Evolutionary conservation across 2,888 invertebrate species (phyloP).

Genomic region (Lasioglossum oenotherae): DNA sequence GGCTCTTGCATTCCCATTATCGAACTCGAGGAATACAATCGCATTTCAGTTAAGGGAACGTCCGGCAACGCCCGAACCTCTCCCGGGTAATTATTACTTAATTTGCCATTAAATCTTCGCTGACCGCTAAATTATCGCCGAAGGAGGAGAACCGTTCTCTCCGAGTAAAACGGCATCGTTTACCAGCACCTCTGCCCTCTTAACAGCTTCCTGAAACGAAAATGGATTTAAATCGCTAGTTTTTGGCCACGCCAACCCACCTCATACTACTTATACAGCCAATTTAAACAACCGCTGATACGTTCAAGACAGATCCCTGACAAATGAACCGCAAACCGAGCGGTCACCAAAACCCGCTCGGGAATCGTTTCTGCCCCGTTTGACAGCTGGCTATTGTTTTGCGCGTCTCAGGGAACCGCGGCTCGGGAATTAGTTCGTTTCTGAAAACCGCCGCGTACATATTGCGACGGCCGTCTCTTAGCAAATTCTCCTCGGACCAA

Average conservation of each 20-base stretch:
- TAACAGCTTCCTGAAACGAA: neutral
- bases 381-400: constrained; percentile 79
- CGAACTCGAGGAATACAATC: constrained; percentile 83
- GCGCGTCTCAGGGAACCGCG: constrained; percentile 78
- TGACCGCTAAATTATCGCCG: constrained; percentile 77
- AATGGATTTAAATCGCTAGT: constrained; percentile 37
- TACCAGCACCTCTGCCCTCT: constrained; percentile 1
- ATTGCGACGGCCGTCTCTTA: constrained; percentile 41
- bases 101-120: constrained; percentile 82
- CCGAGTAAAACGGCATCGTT: constrained; percentile 51
- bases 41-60: constrained; percentile 82
- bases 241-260: constrained; percentile 15
- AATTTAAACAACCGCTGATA: constrained; percentile 59
- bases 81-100: constrained; percentile 80
- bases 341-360: constrained; percentile 70
- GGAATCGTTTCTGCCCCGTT: constrained; percentile 65
- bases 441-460: constrained; percentile 74
- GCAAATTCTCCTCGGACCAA: constrained; percentile 39
- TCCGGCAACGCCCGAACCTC: constrained; percentile 54
- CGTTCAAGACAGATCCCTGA: constrained; percentile 62
- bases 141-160: constrained; percentile 42
- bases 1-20: constrained; percentile 83
- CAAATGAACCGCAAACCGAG: constrained; percentile 76
- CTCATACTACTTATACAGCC: neutral
- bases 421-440: constrained; percentile 77